phyloP scores from a whole-genome alignment of 2,888 invertebrate genomes.

The Microdon myrmicae region DNA sequence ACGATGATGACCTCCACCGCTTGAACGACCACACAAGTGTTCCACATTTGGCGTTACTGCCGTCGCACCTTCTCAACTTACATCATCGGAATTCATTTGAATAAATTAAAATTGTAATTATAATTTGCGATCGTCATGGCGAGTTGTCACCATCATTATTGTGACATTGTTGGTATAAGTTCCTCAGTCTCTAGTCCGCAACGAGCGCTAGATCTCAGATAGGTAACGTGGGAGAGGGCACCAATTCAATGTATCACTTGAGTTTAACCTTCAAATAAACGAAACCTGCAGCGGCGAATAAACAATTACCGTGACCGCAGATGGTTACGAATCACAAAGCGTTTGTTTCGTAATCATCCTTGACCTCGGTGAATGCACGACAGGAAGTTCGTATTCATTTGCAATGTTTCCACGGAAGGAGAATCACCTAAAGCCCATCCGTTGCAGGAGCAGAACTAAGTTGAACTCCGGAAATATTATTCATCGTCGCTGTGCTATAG shows the following conservation, averaged over 20 bases:
- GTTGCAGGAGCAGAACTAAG: constrained; percentile 25
- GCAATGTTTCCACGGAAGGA: constrained; percentile 23
- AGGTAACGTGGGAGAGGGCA: constrained; percentile 33
- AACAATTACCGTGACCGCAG: neutral
- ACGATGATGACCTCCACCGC: constrained; percentile 41
- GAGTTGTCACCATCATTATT: constrained; percentile 49
- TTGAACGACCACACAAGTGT: constrained; percentile 13
- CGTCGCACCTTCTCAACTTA: constrained; percentile 13
- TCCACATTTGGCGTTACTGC: constrained; percentile 12
- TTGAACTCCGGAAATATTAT: constrained; percentile 47
- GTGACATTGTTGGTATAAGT: neutral
- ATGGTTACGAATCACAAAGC: constrained; percentile 7
- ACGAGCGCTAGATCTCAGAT: constrained; percentile 31
- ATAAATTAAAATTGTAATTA: constrained; percentile 35
- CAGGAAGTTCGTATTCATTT: constrained; percentile 43
- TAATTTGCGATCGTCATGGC: constrained; percentile 47
- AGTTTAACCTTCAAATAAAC: constrained; percentile 21
- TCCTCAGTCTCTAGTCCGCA: constrained; percentile 22
- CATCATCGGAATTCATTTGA: constrained; percentile 48
- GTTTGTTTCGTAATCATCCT: constrained; percentile 5
- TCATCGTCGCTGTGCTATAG: constrained; percentile 40
- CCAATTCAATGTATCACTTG: constrained; percentile 10
- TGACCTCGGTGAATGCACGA: constrained; percentile 23
- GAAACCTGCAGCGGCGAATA: neutral
- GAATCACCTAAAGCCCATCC: constrained; percentile 48